These are phyloP conservation scores for Oncopodura yosiiana DNA, from an alignment of 1,140 invertebrate species.

Conservation along the genomic window DNA sequence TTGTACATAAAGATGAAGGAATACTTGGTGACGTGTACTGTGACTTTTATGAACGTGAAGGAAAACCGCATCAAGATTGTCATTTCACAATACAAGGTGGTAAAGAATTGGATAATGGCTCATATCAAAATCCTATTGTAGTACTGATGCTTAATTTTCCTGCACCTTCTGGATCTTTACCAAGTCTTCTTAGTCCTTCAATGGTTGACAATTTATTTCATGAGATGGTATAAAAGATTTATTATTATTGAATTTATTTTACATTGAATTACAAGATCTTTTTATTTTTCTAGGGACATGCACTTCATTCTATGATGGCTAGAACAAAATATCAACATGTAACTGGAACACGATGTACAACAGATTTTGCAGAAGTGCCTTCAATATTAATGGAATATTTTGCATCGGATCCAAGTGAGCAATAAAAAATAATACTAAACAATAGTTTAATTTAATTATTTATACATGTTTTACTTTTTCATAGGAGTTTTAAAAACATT, in stretches of 20 bases:
- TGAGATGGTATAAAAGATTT: too few species aligned
- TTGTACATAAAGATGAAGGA: slow-evolving; percentile 65
- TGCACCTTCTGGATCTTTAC: slow-evolving; percentile 48
- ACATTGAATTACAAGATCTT: neutral
- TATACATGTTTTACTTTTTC: neutral
- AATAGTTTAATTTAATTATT: neutral
- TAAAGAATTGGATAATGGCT: slow-evolving; percentile 63
- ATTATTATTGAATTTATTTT: neutral
- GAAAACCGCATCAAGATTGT: slow-evolving; percentile 93
- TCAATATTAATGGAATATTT: slow-evolving; percentile 98
- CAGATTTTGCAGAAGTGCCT: slow-evolving; percentile 97
- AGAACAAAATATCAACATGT: slow-evolving; percentile 93
- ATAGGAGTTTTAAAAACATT: slow-evolving; percentile 66
- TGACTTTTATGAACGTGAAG: slow-evolving; percentile 82
- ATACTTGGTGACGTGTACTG: slow-evolving; percentile 91
- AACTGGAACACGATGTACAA: slow-evolving; percentile 89
- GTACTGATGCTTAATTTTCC: slow-evolving; percentile 85
- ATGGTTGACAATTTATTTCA: slow-evolving; percentile 96
- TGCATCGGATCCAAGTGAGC: slow-evolving; percentile 74
- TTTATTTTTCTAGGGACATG: slow-evolving; percentile 74
- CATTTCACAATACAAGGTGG: slow-evolving; percentile 97
- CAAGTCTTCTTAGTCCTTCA: slow-evolving; percentile 67
- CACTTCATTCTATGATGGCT: slow-evolving; percentile 96
- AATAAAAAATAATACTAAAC: slow-evolving; percentile 39
- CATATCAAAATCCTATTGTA: slow-evolving; percentile 84